Evolutionary conservation across 2,113 vertebrate genomes (phyloP).

Genomic region (Xyrauchen texanus): DNA sequence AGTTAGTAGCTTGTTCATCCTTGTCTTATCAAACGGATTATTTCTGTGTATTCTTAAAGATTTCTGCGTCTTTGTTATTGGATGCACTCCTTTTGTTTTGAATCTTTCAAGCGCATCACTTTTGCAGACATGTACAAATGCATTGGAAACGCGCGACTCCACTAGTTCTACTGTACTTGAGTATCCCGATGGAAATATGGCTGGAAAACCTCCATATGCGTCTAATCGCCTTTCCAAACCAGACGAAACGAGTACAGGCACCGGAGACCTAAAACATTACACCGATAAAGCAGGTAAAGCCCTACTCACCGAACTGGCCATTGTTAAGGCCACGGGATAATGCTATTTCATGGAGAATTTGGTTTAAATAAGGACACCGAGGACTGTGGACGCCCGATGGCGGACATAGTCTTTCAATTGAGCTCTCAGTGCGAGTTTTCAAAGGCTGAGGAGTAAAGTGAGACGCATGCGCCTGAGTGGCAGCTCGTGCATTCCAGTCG

Average conservation of each 20-base stretch:
- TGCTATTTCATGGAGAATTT: conserved; percentile 84
- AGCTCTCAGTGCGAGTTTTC: conserved; percentile 76
- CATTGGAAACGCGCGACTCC: conserved; percentile 37
- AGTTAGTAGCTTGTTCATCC: too few relatives aligned
- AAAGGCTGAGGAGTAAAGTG: conserved; percentile 69
- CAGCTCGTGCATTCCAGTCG: conserved; percentile 59
- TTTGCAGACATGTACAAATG: conserved; percentile 45
- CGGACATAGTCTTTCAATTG: conserved; percentile 83
- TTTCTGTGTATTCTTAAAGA: not conserved
- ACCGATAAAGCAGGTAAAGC: conserved; percentile 23
- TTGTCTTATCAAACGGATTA: not conserved
- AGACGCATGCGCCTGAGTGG: conserved; percentile 78
- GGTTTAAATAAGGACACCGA: conserved; percentile 71
- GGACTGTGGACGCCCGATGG: conserved; percentile 69
- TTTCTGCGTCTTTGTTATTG: not conserved
- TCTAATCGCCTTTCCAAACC: conserved; percentile 45
- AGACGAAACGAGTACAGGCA: conserved; percentile 13
- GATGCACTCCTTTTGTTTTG: conserved; percentile 23
- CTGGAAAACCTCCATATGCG: conserved; percentile 51
- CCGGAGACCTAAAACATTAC: not conserved
- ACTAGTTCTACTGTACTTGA: conserved; percentile 59
- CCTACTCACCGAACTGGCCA: conserved; percentile 92
- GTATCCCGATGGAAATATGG: conserved; percentile 54
- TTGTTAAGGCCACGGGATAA: conserved; percentile 80
- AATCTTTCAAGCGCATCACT: conserved; percentile 15